Conservation (phyloP, 2,888 invertebrate genomes). For the Acanthosepion lycidas region DNA sequence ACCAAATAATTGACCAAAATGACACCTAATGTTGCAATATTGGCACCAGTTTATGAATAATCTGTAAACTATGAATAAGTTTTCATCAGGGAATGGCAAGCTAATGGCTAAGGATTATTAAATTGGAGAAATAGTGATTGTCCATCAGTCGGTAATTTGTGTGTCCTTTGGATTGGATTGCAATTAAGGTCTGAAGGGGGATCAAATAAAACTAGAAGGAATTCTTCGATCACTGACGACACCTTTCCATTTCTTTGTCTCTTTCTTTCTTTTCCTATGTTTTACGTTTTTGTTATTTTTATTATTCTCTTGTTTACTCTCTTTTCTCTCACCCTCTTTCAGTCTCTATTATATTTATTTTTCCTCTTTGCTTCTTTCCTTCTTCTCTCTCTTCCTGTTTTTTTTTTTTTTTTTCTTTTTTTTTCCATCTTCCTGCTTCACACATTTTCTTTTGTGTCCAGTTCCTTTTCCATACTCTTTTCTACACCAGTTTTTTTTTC, state of each 20-base stretch:
- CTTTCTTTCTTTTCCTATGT: not conserved
- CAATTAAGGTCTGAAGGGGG: not conserved
- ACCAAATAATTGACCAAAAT: not conserved
- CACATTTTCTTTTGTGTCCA: not conserved
- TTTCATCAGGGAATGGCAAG: not conserved
- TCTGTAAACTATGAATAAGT: slow-evolving; percentile 11
- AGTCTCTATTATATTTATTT: accelerated
- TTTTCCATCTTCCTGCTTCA: not conserved
- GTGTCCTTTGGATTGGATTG: not conserved
- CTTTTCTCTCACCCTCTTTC: not conserved
- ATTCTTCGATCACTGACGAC: not conserved
- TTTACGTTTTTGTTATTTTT: not conserved
- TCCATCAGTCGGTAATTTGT: not conserved
- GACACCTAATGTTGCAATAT: not conserved
- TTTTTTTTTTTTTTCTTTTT: not conserved
- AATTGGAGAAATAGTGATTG: not conserved
- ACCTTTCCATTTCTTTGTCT: not conserved
- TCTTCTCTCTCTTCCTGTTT: not conserved
- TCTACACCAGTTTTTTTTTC: too few species aligned
- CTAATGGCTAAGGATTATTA: not conserved
- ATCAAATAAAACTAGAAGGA: not conserved
- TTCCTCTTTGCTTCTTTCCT: not conserved
- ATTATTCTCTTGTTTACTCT: too few species aligned
- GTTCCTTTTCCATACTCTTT: not conserved
- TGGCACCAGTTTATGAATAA: not conserved